These are phyloP conservation scores for Psittacula cyanocephala DNA, from an alignment of 2,113 vertebrate species.

Conservation along the genomic window DNA sequence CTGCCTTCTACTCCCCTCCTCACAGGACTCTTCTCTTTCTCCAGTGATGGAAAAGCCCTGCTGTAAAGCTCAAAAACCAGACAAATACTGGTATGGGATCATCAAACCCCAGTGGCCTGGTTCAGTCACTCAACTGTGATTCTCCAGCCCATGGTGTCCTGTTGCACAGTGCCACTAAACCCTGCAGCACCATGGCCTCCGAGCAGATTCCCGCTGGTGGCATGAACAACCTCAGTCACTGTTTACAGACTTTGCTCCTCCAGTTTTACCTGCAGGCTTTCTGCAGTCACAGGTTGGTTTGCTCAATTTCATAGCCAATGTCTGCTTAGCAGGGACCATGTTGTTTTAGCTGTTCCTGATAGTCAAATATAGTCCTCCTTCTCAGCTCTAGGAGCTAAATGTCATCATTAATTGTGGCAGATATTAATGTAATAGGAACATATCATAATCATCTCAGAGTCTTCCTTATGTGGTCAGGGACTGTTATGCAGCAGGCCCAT, in stretches of 20 bases:
- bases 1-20: not conserved
- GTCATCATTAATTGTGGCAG: not conserved
- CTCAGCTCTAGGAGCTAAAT: not conserved
- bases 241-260: not conserved
- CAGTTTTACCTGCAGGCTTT: not conserved
- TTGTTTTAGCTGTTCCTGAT: not conserved
- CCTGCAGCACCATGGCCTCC: not conserved
- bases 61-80: not conserved
- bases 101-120: not conserved
- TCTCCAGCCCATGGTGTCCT: no score
- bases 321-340: not conserved
- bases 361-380: not conserved
- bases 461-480: not conserved
- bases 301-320: not conserved
- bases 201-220: fast-evolving
- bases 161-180: not conserved
- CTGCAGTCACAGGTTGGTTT: not conserved
- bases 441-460: not conserved
- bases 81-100: not conserved
- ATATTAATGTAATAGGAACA: not conserved
- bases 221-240: not conserved
- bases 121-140: not conserved
- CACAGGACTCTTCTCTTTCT: not conserved
- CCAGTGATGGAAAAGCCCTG: not conserved
- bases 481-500: not conserved